Evolutionary conservation across 2,797 vertebrate species (phyloP).

Genomic region (Pyrocephalus nanus): DNA sequence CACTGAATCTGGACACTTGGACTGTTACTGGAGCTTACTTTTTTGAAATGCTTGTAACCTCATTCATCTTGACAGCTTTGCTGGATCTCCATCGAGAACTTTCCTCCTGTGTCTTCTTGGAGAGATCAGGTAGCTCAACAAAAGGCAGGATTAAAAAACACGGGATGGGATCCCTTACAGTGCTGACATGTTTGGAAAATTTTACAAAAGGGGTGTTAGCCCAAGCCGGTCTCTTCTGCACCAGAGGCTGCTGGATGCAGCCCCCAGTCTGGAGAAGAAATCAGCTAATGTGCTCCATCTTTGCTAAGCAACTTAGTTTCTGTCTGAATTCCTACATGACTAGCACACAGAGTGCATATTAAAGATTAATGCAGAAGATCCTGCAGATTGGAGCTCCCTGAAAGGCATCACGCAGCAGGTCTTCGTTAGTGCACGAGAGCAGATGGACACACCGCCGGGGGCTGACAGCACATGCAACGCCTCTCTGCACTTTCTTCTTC

Average conservation of each 20-base stretch:
- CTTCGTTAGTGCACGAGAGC: neutral
- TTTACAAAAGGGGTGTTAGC: neutral
- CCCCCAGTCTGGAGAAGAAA: neutral
- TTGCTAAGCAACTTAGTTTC: conserved; percentile 13
- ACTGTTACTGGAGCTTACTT: neutral
- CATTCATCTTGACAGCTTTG: neutral
- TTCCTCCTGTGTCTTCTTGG: neutral
- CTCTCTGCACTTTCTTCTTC: neutral
- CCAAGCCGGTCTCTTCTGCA: neutral
- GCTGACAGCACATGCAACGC: neutral
- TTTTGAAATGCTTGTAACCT: neutral
- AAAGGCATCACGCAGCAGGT: neutral
- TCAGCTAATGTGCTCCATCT: neutral
- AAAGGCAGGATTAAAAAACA: neutral
- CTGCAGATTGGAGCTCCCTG: conserved; percentile 5
- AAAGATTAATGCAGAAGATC: conserved; percentile 49
- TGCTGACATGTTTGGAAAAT: neutral
- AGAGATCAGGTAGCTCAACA: neutral
- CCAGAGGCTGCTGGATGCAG: neutral
- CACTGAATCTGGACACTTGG: neutral
- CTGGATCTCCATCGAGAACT: neutral
- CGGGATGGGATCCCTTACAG: neutral
- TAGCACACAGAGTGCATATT: neutral
- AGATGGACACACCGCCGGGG: conserved; percentile 16
- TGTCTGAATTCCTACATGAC: neutral